These are phyloP conservation scores for Acromyrmex charruanus DNA, from an alignment of 1,140 invertebrate genomes.

Conservation along the genomic window DNA sequence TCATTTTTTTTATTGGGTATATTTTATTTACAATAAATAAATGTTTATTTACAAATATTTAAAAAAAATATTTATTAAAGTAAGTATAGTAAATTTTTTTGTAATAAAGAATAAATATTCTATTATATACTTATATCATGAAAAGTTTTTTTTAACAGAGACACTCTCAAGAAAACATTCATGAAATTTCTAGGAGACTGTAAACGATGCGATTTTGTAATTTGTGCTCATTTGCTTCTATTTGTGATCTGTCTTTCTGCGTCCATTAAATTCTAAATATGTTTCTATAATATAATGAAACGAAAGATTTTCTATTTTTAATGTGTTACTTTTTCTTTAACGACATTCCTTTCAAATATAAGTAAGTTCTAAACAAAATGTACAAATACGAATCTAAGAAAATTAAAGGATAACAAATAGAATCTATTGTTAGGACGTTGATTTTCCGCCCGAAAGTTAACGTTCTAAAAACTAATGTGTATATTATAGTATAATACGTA, in stretches of 20 bases:
- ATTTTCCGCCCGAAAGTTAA: neutral
- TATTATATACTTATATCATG: neutral
- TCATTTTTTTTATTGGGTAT: too few species aligned
- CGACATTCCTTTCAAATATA: conserved; percentile 3
- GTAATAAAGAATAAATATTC: neutral
- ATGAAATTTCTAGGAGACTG: neutral
- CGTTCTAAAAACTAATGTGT: neutral
- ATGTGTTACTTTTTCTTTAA: neutral
- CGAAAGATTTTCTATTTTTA: conserved; percentile 13
- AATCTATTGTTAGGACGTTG: neutral
- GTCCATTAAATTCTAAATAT: conserved; percentile 52
- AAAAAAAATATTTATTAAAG: too few species aligned
- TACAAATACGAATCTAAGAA: neutral
- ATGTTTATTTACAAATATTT: too few species aligned
- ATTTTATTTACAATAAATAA: too few species aligned
- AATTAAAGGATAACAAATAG: neutral
- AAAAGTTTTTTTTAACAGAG: neutral
- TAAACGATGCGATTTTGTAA: conserved; percentile 32
- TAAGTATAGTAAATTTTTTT: too few species aligned
- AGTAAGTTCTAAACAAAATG: conserved; percentile 1
- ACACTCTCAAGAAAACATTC: neutral
- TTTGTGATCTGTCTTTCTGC: conserved; percentile 48
- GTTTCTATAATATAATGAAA: conserved; percentile 3
- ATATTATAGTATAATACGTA: neutral
- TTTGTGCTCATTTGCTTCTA: conserved; percentile 43